Percentiles rank a stretch among this genome's conserved stretches.
Conservation (phyloP, 1,140 invertebrate genomes). For the Nasonia longicornis region DNA sequence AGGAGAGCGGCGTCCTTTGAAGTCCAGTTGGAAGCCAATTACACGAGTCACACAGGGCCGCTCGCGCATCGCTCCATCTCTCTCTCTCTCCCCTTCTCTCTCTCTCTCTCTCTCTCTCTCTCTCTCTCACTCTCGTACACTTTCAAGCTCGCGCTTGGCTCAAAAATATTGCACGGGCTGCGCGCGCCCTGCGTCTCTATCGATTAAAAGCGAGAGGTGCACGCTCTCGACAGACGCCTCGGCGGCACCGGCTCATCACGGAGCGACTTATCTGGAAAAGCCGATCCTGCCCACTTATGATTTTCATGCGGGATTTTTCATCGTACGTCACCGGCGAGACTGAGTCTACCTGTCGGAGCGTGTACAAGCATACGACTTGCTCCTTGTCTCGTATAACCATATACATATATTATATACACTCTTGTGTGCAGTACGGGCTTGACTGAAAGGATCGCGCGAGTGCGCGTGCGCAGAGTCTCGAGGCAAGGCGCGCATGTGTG, state of each 20-base stretch:
- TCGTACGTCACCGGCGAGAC: background rate
- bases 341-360: background rate
- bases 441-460: slow-evolving; percentile 1
- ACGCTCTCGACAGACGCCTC: slow-evolving; percentile 39
- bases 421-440: background rate
- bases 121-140: slow-evolving; percentile 33
- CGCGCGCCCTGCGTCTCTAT: slow-evolving; percentile 57
- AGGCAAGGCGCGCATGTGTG: background rate
- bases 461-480: background rate
- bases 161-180: slow-evolving; percentile 59
- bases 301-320: slow-evolving; percentile 18
- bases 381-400: background rate
- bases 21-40: slow-evolving; percentile 71
- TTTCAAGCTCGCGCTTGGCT: slow-evolving; percentile 44
- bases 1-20: slow-evolving; percentile 69
- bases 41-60: slow-evolving; percentile 70
- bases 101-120: slow-evolving; percentile 44
- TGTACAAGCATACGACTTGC: background rate
- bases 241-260: background rate
- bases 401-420: background rate
- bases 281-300: background rate
- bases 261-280: background rate
- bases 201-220: slow-evolving; percentile 65
- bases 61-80: slow-evolving; percentile 53
- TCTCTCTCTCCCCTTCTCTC: slow-evolving; percentile 44